Base-by-base conservation (phyloP, 2,797 vertebrate genomes). In the Epinephelus awoara region DNA sequence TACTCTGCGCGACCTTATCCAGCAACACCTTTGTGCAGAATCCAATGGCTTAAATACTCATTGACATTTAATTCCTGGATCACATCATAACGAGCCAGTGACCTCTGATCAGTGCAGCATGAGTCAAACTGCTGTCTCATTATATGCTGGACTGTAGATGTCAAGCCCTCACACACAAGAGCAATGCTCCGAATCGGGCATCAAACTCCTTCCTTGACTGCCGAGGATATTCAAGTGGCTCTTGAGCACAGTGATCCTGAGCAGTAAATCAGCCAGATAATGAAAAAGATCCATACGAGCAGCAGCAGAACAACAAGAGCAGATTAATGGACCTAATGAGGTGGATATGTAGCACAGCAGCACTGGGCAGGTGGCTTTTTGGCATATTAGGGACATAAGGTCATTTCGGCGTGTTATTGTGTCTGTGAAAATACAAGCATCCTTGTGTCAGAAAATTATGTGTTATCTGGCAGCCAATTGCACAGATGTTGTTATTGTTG, bases 251-350 rank as follows among this genome's bases (percentile, higher is more conserved):
- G 18, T 38, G 69, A 80, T 67, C 34, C 67, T 51, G 58, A 84
- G 62, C 67, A 47, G 77, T 83, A 85, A 91, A 89, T 89, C 89
- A 89, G 55, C 6, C 61, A 38, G 63, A 77, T 87, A 81, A 91
- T 92, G 73, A 80, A 88, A 89, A 78, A 68, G 71, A 58, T 79
- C 74, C 80, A 57, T 63, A 74, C 8, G 15, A 46, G 76, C 64
- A 47, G 72, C 75, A 67, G 68, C 44, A 44, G 75, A 75, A 21
- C 67, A 74, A 49, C 74, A 77, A 25, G 77, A 61, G 56, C 6
- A 42, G 85, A 91, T 89, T 88, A 87, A 86, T 52, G 71, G 67
- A 77, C 2, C 67, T 85, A 91, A 91, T 91, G 89, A 88, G 68
- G 69, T 77, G 72, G 79, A 84, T 63, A 79, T 84, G 85, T 75